Evolutionary conservation across 2,797 vertebrate genomes (phyloP).

Genomic region (Pygocentrus nattereri): DNA sequence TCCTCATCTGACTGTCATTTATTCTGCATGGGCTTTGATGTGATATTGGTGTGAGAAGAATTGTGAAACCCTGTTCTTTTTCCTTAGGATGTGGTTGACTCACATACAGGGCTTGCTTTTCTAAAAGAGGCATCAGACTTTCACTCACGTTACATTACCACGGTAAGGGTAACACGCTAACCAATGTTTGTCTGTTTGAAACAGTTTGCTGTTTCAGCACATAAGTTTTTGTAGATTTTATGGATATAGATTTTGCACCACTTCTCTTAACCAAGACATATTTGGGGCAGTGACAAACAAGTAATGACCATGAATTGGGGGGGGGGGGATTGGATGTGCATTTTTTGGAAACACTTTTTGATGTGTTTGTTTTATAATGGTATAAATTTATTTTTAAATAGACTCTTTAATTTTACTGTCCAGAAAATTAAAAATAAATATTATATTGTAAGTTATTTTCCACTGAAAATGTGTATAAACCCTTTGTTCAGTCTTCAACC

Average conservation of each 20-base stretch:
- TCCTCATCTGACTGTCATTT: conserved; percentile 23
- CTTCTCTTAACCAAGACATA: not conserved
- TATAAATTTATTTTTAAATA: too few relatives aligned
- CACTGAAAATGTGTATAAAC: too few relatives aligned
- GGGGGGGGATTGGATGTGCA: too few relatives aligned
- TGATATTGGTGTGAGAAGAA: conserved; percentile 31
- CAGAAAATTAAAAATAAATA: too few relatives aligned
- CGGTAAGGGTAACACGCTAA: conserved; percentile 78
- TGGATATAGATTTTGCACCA: not conserved
- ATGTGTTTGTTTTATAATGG: too few relatives aligned
- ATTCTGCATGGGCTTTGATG: conserved; percentile 45
- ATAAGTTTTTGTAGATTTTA: too few relatives aligned
- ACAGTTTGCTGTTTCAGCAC: not conserved
- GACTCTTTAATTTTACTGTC: too few relatives aligned
- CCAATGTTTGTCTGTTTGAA: conserved; percentile 3
- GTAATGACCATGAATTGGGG: too few relatives aligned
- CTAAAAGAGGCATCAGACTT: conserved; percentile 95
- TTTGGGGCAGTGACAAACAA: not conserved
- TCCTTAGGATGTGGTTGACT: conserved; percentile 90
- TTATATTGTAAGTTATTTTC: too few relatives aligned
- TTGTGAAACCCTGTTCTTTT: conserved; percentile 33
- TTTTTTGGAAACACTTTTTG: too few relatives aligned
- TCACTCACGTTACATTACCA: conserved; percentile 97
- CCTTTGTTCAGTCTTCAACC: too few relatives aligned
- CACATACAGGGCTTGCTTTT: conserved; percentile 91